Evolutionary conservation across 2,113 vertebrate genomes (phyloP).

Genomic region (Sorex araneus): DNA sequence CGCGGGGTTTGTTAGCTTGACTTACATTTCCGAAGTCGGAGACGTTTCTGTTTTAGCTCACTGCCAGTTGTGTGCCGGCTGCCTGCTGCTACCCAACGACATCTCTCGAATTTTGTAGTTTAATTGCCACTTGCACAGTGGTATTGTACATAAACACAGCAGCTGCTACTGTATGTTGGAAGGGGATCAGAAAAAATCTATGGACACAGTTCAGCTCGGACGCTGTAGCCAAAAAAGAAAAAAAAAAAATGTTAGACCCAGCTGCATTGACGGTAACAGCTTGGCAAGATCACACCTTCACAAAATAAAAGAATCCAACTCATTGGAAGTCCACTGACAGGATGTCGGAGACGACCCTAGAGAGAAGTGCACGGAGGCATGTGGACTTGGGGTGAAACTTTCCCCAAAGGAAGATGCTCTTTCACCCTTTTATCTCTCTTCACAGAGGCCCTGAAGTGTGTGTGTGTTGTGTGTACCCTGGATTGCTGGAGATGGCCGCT

Average conservation of each 20-base stretch:
- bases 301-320: constrained; percentile 69
- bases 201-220: constrained; percentile 81
- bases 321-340: constrained; percentile 77
- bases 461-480: constrained; percentile 14
- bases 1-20: constrained; percentile 69
- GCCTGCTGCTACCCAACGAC: constrained; percentile 82
- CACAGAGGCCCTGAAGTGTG: neutral
- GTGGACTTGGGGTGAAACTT: constrained; percentile 60
- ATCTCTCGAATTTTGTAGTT: constrained; percentile 83
- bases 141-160: constrained; percentile 87
- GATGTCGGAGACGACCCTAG: constrained; percentile 79
- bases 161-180: constrained; percentile 86
- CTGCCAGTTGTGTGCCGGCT: constrained; percentile 78
- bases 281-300: constrained; percentile 81
- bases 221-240: constrained; percentile 82
- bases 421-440: neutral
- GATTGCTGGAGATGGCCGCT: constrained; percentile 37
- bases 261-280: constrained; percentile 83
- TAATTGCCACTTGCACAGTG: constrained; percentile 86
- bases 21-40: constrained; percentile 74
- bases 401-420: constrained; percentile 43
- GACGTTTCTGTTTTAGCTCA: constrained; percentile 73
- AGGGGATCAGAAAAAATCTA: constrained; percentile 85
- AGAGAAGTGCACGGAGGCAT: constrained; percentile 69
- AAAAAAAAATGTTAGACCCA: constrained; percentile 81